A percentile compares a stretch with the other conserved stretches of the same genome.
Evolutionary conservation across 2,797 vertebrate genomes (phyloP).

Genomic region (Leptodon cayanensis): DNA sequence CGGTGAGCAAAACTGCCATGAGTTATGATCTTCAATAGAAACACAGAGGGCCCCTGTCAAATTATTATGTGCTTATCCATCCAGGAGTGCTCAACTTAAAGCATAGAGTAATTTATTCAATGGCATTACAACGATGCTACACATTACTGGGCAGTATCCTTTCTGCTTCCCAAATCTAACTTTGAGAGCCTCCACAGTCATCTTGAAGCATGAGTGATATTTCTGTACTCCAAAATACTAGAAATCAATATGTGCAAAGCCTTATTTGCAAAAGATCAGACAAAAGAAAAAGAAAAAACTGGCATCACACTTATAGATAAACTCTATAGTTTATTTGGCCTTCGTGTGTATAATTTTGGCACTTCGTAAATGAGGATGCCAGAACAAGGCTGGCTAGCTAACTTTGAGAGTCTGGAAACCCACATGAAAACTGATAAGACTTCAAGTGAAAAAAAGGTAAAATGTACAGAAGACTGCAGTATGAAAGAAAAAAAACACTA

Average conservation of each 20-base stretch:
- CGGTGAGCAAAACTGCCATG: not conserved
- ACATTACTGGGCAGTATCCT: not conserved
- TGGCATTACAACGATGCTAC: rapidly evolving
- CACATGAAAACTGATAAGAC: not conserved
- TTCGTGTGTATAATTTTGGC: not conserved
- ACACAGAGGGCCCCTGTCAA: not conserved
- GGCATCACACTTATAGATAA: rapidly evolving
- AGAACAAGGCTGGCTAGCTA: not conserved
- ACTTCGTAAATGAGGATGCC: not conserved
- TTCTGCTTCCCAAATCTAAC: not conserved
- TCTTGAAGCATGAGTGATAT: not conserved
- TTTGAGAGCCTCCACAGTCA: not conserved
- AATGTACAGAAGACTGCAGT: not conserved
- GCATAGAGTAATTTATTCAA: not conserved
- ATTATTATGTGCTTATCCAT: not conserved
- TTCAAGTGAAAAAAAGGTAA: not conserved
- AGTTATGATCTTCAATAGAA: not conserved
- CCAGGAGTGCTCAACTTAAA: not conserved
- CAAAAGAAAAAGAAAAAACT: not conserved
- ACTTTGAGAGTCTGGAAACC: not conserved
- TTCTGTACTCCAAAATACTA: not conserved
- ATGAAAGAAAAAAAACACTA: not conserved
- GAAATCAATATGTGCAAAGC: not conserved
- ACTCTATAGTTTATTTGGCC: not conserved
- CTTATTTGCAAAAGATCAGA: not conserved